Evolutionary conservation across 2,888 invertebrate species (phyloP).

Genomic region (Octodonta nipae): DNA sequence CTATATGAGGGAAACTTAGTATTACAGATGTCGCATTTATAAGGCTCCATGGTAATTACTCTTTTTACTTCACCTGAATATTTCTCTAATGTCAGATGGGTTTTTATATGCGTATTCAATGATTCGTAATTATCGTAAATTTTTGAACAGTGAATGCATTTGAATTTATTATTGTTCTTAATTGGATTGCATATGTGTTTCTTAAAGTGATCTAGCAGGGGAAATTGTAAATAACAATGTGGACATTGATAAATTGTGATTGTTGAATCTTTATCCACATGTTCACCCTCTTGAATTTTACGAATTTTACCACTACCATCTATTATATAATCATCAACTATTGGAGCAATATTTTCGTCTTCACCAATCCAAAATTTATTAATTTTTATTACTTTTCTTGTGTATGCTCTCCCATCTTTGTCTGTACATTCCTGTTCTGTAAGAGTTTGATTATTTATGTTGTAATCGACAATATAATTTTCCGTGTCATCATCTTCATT

Average conservation of each 20-base stretch:
- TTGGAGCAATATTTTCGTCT: conserved; percentile 17
- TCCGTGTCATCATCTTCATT: conserved; percentile 2
- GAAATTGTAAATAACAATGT: conserved; percentile 37
- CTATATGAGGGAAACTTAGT: conserved; percentile 55
- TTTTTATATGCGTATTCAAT: conserved; percentile 47
- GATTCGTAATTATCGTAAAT: conserved; percentile 33
- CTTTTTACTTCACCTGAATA: conserved; percentile 13
- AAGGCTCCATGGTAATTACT: conserved; percentile 28
- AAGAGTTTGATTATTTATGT: conserved; percentile 20
- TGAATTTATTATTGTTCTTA: conserved; percentile 36
- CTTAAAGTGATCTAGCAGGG: conserved; percentile 34
- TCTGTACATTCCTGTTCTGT: conserved; percentile 39
- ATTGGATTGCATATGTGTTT: conserved; percentile 33
- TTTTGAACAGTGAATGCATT: conserved; percentile 38
- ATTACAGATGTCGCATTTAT: conserved; percentile 50
- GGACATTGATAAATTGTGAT: conserved; percentile 37
- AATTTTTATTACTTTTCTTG: conserved; percentile 44
- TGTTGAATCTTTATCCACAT: conserved; percentile 14
- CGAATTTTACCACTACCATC: conserved; percentile 22
- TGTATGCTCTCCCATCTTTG: conserved; percentile 38
- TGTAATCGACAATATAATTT: background rate
- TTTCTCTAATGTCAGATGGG: conserved; percentile 36
- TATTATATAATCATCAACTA: conserved; percentile 21
- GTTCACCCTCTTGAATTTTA: conserved; percentile 20
- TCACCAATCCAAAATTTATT: conserved; percentile 44